Evolutionary conservation across 2,113 vertebrate genomes (phyloP).

Genomic region (Perca schrenkii): DNA sequence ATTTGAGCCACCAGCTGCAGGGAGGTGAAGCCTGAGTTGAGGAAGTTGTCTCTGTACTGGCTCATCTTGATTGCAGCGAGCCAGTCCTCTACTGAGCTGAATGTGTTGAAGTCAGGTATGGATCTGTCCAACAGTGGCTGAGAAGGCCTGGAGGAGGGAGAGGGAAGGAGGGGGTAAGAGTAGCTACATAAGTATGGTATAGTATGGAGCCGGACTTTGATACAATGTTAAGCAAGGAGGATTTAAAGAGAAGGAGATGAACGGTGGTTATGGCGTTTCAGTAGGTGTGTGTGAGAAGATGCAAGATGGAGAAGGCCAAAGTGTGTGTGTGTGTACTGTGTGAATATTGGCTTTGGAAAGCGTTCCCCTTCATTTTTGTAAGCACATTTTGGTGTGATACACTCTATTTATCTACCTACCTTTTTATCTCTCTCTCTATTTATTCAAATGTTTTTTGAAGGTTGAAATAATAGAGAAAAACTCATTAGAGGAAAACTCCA

Average conservation of each 20-base stretch:
- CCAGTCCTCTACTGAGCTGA: slow-evolving; percentile 99
- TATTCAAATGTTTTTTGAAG: slow-evolving; percentile 6
- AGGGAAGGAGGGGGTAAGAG: slow-evolving; percentile 3
- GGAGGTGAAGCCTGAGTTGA: slow-evolving; percentile 97
- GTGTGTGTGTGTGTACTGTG: background rate
- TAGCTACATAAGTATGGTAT: background rate
- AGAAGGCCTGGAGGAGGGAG: slow-evolving; percentile 89
- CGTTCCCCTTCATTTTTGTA: background rate
- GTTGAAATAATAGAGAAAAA: background rate
- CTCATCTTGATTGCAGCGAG: slow-evolving; percentile 98
- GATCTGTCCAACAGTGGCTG: slow-evolving; percentile 98
- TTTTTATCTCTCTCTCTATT: background rate
- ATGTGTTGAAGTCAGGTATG: slow-evolving; percentile 97
- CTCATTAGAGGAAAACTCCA: background rate
- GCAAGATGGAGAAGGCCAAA: slow-evolving; percentile 3
- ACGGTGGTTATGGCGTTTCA: slow-evolving; percentile 16
- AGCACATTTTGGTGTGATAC: background rate
- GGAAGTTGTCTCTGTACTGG: slow-evolving; percentile 98
- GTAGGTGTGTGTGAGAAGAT: slow-evolving; percentile 18
- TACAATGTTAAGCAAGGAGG: slow-evolving; percentile 51
- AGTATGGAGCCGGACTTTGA: slow-evolving; percentile 33
- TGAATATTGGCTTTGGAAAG: slow-evolving; percentile 8
- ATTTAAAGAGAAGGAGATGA: slow-evolving; percentile 28
- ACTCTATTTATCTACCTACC: background rate
- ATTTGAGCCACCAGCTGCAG: slow-evolving; percentile 97